phyloP scores from a whole-genome alignment of 92 coral and sea anemone species.

The Phymanthus crucifer region DNA sequence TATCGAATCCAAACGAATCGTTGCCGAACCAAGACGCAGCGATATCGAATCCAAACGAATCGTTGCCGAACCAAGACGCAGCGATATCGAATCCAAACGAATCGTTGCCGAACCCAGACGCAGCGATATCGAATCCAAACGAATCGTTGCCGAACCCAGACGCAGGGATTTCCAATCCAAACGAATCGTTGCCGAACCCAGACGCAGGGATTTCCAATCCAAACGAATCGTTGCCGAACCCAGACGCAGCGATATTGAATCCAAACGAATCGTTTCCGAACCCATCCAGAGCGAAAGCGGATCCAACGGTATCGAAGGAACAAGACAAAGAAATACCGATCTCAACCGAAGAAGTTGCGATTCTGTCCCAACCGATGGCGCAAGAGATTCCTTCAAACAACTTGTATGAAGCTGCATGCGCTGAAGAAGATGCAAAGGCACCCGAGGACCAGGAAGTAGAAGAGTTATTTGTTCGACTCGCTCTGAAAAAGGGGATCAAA shows the following conservation, averaged over 20 bases:
- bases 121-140: too few relatives aligned
- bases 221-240: neutral
- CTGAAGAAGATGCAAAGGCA: neutral
- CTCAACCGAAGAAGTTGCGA: neutral
- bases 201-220: too few relatives aligned
- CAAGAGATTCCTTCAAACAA: neutral
- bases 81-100: too few relatives aligned
- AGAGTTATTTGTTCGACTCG: slow-evolving; percentile 26
- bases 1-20: too few relatives aligned
- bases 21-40: too few relatives aligned
- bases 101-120: neutral
- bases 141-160: too few relatives aligned
- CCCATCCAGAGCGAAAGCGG: neutral
- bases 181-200: too few relatives aligned
- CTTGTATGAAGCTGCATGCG: neutral
- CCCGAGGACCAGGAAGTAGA: slow-evolving; percentile 1
- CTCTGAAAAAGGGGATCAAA: slow-evolving; percentile 58
- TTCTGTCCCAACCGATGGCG: neutral
- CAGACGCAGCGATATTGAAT: too few relatives aligned
- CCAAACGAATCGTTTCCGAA: neutral
- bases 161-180: neutral
- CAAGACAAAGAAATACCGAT: neutral
- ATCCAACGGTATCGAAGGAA: too few relatives aligned
- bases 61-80: too few relatives aligned
- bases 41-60: neutral